Evolutionary conservation across 2,888 invertebrate genomes (phyloP).

Genomic region (Boloria euphrosyne): DNA sequence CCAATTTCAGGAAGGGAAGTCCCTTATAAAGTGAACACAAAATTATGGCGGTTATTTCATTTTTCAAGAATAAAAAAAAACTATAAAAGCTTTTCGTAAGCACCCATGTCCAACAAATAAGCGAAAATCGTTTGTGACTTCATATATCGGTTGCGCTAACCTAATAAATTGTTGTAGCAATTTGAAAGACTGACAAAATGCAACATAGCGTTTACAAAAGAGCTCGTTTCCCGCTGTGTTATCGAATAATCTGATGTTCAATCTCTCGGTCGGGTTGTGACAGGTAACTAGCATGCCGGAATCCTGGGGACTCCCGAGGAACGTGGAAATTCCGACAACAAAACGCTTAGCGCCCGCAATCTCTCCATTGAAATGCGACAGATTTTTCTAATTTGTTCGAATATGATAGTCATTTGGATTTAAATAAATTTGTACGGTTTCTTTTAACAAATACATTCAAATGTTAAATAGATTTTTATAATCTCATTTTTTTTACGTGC

Average conservation of each 20-base stretch:
- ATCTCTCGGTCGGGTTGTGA: slow-evolving; percentile 50
- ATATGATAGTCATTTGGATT: slow-evolving; percentile 16
- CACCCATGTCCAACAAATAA: neutral
- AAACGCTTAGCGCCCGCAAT: slow-evolving; percentile 51
- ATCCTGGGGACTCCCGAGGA: slow-evolving; percentile 55
- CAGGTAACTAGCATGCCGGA: slow-evolving; percentile 54
- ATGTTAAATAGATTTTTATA: too few species aligned
- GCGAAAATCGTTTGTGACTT: neutral
- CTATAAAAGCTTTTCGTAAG: too few species aligned
- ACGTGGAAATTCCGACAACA: slow-evolving; percentile 56
- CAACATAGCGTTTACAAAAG: slow-evolving; percentile 43
- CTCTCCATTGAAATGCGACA: slow-evolving; percentile 42
- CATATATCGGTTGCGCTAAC: slow-evolving; percentile 36
- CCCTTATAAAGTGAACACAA: neutral
- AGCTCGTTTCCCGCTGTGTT: slow-evolving; percentile 42
- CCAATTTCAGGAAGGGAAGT: too few species aligned
- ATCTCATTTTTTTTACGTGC: too few species aligned
- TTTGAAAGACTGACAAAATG: slow-evolving; percentile 41
- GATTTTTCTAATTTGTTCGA: slow-evolving; percentile 34
- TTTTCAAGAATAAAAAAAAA: neutral
- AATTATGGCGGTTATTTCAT: neutral
- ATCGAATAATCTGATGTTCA: slow-evolving; percentile 46
- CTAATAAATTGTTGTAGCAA: slow-evolving; percentile 44
- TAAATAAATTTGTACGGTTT: neutral
- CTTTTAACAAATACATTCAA: too few species aligned